Base-by-base conservation (phyloP, 2,113 vertebrate species). In the Gambusia affinis region DNA sequence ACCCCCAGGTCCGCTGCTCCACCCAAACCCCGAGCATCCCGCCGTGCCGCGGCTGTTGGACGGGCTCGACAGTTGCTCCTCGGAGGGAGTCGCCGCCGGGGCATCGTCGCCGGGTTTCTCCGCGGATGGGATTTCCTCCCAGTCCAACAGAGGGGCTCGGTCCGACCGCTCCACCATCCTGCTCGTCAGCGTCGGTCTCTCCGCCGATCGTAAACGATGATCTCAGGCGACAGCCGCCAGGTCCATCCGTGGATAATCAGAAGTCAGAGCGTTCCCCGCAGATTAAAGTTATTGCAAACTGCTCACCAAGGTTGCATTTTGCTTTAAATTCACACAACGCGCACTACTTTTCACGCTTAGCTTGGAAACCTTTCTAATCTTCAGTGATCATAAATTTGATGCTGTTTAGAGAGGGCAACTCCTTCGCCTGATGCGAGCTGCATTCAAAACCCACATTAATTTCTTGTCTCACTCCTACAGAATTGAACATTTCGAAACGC, bases 131-230 rank as follows among this genome's bases (percentile, higher is more conserved):
- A 94, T 93, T 94, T 97, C 95, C 92, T 96, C 96, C 95, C 95
- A 96, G 89, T 95, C 94, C 77, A 97, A 94, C 79, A 97, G 94
- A 87, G 96, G 96, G 77, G 95, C 96, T 87, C 95, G 93, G 93
- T 97, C 96, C 71, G 95, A 95, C 87, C 95, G 94, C 94, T 95
- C 91, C 76, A 89, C 90, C 93, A 94, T 93, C 87, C 89, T 80
- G 12, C 78, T 80, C 81, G 47, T 84, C 81, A 82, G 87, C 79
- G 79, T 86, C 83, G 66, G 88, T 83, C 84, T 92, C 74, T 62
- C 81, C 80, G 75, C 65, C 72, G 75, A 69, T 79, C 30, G 85
- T 62, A 72, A 85, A 84, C 73, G 77, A 83, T 78, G 86, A n/a
- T 87, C 77, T 91, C 81, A 86, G 81, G 85, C 86, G 79, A 84